Conservation (phyloP, 1,140 invertebrate genomes). For the Leptestheria dahalacensis region DNA sequence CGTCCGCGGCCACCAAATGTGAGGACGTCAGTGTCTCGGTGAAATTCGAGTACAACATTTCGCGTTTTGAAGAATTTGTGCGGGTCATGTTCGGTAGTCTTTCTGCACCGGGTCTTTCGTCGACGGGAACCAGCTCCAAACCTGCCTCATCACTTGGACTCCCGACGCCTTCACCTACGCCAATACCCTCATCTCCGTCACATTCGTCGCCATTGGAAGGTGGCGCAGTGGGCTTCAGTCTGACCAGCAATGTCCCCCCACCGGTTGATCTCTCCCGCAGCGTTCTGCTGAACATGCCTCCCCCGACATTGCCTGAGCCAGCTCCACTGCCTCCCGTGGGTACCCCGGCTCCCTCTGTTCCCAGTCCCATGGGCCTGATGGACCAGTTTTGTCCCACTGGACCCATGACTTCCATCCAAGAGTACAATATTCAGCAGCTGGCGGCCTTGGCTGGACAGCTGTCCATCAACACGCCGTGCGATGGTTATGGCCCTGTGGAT, state of each 20-base stretch:
- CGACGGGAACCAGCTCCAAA: slow-evolving; percentile 14
- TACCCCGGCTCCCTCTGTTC: slow-evolving; percentile 1
- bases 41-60: slow-evolving; percentile 64
- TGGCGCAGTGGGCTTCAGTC: slow-evolving; percentile 28
- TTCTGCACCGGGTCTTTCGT: slow-evolving; percentile 28
- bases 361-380: slow-evolving; percentile 2
- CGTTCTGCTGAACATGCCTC: not conserved
- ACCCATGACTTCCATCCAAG: slow-evolving; percentile 47
- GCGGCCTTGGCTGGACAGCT: slow-evolving; percentile 56
- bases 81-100: slow-evolving; percentile 24
- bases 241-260: not conserved
- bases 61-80: slow-evolving; percentile 52
- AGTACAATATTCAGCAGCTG: slow-evolving; percentile 65
- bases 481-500: slow-evolving; percentile 26
- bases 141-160: slow-evolving; percentile 17
- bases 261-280: slow-evolving; percentile 1
- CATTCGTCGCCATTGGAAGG: slow-evolving; percentile 14
- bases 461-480: slow-evolving; percentile 31
- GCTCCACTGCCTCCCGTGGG: not conserved
- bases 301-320: not conserved
- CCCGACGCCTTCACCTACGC: slow-evolving; percentile 12
- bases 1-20: slow-evolving; percentile 60
- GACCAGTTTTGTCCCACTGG: slow-evolving; percentile 6
- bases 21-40: slow-evolving; percentile 55
- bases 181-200: slow-evolving; percentile 9